phyloP scores from a whole-genome alignment of 2,888 invertebrate species.

The Mantis religiosa region DNA sequence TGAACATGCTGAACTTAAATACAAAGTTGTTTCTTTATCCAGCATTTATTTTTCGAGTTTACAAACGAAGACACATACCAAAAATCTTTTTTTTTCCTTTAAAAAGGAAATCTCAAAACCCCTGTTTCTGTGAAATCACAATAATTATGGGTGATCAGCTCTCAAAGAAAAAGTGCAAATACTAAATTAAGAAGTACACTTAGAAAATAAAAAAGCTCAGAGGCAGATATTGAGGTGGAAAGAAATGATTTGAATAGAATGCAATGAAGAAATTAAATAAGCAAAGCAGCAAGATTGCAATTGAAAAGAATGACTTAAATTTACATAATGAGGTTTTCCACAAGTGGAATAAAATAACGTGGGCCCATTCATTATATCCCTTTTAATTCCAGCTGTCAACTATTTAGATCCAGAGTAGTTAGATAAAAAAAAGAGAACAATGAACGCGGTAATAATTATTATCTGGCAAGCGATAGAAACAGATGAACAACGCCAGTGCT shows the following conservation, averaged over 20 bases:
- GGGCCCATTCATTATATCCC: neutral
- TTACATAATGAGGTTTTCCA: neutral
- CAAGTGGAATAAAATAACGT: neutral
- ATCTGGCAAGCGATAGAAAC: neutral
- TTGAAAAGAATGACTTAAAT: neutral
- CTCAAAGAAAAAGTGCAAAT: no score
- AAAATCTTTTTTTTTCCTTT: no score
- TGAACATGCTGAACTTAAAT: no score
- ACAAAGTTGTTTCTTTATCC: no score
- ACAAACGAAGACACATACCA: no score
- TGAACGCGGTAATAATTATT: neutral
- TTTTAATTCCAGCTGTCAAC: neutral
- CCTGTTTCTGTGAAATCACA: no score
- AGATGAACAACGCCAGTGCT: neutral
- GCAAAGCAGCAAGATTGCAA: neutral
- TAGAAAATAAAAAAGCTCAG: neutral
- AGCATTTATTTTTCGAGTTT: no score
- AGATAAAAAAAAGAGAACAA: neutral
- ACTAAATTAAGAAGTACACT: no score
- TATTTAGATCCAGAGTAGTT: neutral
- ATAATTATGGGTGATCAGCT: no score
- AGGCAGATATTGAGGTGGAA: neutral
- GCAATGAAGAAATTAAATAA: neutral
- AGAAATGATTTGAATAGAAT: neutral
- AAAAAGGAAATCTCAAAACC: no score